Evolutionary conservation across 2,888 invertebrate genomes (phyloP), one percentile per base, ranked within the genome.

Genomic region (Tipula vernalis): DNA sequence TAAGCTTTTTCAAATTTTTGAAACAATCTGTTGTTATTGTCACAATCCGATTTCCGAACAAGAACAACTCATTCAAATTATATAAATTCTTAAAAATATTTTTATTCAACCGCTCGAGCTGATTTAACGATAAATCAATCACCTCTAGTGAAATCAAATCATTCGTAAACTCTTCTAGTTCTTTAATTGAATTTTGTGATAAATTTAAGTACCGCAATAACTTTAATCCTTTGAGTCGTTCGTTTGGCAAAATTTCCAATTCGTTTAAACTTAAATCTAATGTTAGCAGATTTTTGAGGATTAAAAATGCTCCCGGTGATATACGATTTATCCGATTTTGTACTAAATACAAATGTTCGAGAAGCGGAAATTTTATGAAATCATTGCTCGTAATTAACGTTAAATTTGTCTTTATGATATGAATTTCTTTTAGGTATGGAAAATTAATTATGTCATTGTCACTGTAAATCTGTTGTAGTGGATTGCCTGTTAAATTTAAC

Each of bases 401-500:
- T 86, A 97, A 92, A 90, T 97, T 97, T 6, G 97, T 97, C 83
- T 94, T 93, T 88, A 94, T 95, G 88, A 96, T 95, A 90, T 96
- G 95, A 87, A 97, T 93, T 91, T 97, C 96, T 90, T 96, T 95
- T n/a, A 97, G 92, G n/a, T 94, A 92, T 2, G 96, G 95, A 91
- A 96, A 96, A 89, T 94, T 93, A 89, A 95, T 94, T 57, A 94
- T 94, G 87, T 94, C 93, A 89, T 95, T 93, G 89, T 95, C 95
- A 0, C 91, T 91, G 90, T 96, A 94, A 88, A 97, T 94, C 89
- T 95, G 94, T 36, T 94, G 93, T 87, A 98, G 92, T 0, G 96
- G 95, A 91, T 98, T 98, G 2, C 94, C 95, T 8, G 97, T 96
- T 89, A 98, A 93, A 90, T 98, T 98, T 3, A 98, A 92, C 92